Conservation (phyloP, 2,888 invertebrate genomes). For the Rhogogaster chlorosoma region DNA sequence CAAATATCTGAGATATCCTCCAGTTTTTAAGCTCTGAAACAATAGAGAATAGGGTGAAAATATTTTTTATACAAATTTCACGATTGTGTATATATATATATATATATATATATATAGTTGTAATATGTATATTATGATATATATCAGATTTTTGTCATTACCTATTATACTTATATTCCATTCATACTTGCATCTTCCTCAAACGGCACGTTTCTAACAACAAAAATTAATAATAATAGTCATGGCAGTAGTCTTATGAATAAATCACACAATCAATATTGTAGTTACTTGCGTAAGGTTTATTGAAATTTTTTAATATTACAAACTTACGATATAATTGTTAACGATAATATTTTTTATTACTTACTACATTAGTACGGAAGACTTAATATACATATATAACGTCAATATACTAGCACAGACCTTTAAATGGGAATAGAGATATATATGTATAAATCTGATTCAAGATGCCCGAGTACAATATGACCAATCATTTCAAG, state of each 20-base stretch:
- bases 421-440: neutral
- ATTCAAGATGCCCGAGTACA: neutral
- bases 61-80: neutral
- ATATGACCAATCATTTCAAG: neutral
- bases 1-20: slow-evolving; percentile 82
- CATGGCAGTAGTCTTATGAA: slow-evolving; percentile 27
- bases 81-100: neutral
- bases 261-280: slow-evolving; percentile 33
- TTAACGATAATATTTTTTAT: slow-evolving; percentile 4
- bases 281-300: neutral
- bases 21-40: slow-evolving; percentile 81
- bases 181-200: slow-evolving; percentile 55
- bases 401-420: slow-evolving; percentile 8
- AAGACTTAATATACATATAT: slow-evolving; percentile 29
- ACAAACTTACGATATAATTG: slow-evolving; percentile 53
- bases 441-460: neutral
- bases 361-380: slow-evolving; percentile 39
- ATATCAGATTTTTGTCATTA: slow-evolving; percentile 44
- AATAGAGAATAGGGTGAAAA: slow-evolving; percentile 68
- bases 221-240: slow-evolving; percentile 13
- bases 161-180: slow-evolving; percentile 49
- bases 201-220: slow-evolving; percentile 45
- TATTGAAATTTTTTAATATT: slow-evolving; percentile 22
- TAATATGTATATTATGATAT: slow-evolving; percentile 25
- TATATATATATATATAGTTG: slow-evolving; percentile 33